phyloP scores from a whole-genome alignment of 1,140 invertebrate species.

The Amyelois transitella region DNA sequence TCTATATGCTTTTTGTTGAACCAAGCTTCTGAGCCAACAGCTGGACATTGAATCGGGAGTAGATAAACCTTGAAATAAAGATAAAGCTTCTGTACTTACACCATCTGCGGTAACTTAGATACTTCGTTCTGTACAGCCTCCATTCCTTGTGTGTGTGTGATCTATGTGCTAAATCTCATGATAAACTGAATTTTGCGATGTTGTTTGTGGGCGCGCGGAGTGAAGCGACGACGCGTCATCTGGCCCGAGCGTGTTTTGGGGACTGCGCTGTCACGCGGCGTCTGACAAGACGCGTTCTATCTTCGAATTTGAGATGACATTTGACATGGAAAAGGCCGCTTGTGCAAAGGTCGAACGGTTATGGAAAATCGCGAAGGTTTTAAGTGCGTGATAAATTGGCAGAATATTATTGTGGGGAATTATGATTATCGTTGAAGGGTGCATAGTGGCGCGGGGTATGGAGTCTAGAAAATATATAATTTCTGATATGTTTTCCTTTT shows the following conservation, averaged over 20 bases:
- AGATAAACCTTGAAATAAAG: too few relatives aligned
- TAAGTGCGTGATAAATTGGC: too few relatives aligned
- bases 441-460: too few relatives aligned
- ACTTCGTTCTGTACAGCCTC: constrained; percentile 35
- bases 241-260: not conserved
- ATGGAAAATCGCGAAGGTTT: not conserved
- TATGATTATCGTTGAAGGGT: too few relatives aligned
- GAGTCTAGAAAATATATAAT: too few relatives aligned
- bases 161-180: not conserved
- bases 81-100: constrained; percentile 50
- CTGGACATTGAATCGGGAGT: too few relatives aligned
- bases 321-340: not conserved
- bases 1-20: too few relatives aligned
- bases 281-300: not conserved
- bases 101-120: constrained; percentile 42
- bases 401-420: too few relatives aligned
- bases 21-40: too few relatives aligned
- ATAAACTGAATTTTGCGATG: not conserved
- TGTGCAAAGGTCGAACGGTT: not conserved
- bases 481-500: too few relatives aligned
- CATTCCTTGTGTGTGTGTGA: constrained; percentile 25
- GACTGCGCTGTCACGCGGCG: not conserved
- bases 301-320: not conserved
- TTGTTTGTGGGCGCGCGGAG: not conserved
- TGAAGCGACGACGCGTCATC: not conserved